Evolutionary conservation across 2,888 invertebrate genomes (phyloP), one percentile per base, ranked within the genome.

Genomic region (Metacarcinus magister): DNA sequence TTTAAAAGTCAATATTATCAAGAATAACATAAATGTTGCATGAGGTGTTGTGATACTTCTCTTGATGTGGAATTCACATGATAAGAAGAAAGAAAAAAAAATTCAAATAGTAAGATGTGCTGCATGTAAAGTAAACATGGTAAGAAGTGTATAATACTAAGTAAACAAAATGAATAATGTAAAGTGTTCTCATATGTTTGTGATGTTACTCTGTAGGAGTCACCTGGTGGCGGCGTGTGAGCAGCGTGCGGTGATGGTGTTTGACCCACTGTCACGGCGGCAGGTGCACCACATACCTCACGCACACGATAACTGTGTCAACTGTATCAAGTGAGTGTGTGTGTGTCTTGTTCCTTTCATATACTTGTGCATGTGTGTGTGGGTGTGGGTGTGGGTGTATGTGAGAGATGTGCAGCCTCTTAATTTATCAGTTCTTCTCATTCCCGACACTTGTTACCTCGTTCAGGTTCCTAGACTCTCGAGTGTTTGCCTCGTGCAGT

Each of bases 401-500:
- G 82, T 13, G 32, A 32, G 82, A 82, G 32, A 82, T 32, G 10
- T 82, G 13, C 13, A 2, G 82, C 13, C 16, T 32, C 32, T 32
- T 32, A 32, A 10, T 32, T 13, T 32, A 32, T 23, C 8, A 7
- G 32, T 82, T 23, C 28, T 32, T 32, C n/a, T 75, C 16, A 8
- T 4, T 67, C 13, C 10, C 10, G 8, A 32, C 28, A 10, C 87
- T 16, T 87, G 87, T 87, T 44, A 16, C 67, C 93, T 48, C 43
- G 54, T 75, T 5, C 96, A 97, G 99, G 97, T 99, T 99, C 98
- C 98, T 99, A 96, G 99, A 99, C 97, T 98, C 98, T 93, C 98
- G 98, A 96, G 98, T 98, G 97, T 99, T 99, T 98, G 99, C 99
- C 0, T 99, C 99, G 0, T 99, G 99, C 97, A 99, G 99, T 0